phyloP scores from a whole-genome alignment of 2,797 vertebrate species.

The Centroberyx gerrardi region DNA sequence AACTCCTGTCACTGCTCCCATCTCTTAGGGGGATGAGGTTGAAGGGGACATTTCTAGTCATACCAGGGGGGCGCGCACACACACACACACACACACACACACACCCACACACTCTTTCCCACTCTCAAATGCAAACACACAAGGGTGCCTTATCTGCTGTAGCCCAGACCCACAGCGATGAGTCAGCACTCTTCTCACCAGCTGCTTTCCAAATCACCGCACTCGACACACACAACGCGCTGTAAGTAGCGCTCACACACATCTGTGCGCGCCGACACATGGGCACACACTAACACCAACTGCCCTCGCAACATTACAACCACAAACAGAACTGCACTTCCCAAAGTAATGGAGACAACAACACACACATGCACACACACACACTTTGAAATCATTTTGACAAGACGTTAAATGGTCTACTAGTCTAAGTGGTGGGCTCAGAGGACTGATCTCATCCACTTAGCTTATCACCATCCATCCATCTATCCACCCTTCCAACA shows the following conservation, averaged over 20 bases:
- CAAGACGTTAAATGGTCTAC: constrained; percentile 34
- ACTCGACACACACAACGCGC: constrained; percentile 27
- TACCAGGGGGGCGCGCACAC: not conserved
- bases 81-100: constrained; percentile 4
- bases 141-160: constrained; percentile 59
- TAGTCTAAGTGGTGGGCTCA: constrained; percentile 42
- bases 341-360: constrained; percentile 1
- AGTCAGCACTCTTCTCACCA: constrained; percentile 78
- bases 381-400: constrained; percentile 30
- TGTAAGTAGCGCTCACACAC: constrained; percentile 5
- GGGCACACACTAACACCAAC: not conserved
- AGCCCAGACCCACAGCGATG: constrained; percentile 65
- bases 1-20: constrained; percentile 14
- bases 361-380: not conserved
- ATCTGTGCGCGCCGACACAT: constrained; percentile 6
- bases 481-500: constrained; percentile 2
- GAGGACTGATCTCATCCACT: constrained; percentile 23
- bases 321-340: constrained; percentile 2
- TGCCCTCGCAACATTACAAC: constrained; percentile 12
- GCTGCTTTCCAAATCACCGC: constrained; percentile 74
- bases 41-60: constrained; percentile 17
- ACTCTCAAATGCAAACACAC: constrained; percentile 39
- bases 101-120: not conserved
- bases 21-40: not conserved
- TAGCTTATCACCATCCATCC: constrained; percentile 5